Conservation (phyloP, 2,113 vertebrate species). For the Odontesthes bonariensis region DNA sequence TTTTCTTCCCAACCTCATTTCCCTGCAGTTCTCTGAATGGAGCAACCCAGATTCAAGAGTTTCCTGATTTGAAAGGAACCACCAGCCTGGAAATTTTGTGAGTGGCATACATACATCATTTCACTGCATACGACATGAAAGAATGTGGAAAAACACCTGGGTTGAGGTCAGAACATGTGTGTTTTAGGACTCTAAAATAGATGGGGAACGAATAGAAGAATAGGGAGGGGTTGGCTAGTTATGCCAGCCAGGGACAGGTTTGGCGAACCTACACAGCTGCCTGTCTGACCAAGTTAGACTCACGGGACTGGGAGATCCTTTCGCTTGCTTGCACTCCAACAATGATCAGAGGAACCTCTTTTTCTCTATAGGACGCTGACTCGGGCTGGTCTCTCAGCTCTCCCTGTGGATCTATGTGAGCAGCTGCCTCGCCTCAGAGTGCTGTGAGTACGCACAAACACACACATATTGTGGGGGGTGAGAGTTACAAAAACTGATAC, state of each 20-base stretch:
- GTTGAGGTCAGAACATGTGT: background rate
- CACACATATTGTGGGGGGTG: background rate
- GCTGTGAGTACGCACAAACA: conserved; percentile 87
- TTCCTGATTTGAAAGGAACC: conserved; percentile 95
- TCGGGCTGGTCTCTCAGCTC: conserved; percentile 87
- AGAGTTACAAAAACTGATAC: conserved; percentile 52
- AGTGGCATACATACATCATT: conserved; percentile 72
- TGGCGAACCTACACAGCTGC: conserved; percentile 51
- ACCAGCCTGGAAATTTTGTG: conserved; percentile 94
- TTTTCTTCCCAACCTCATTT: conserved; percentile 39
- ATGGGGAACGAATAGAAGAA: conserved; percentile 7
- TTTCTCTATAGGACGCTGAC: conserved; percentile 88
- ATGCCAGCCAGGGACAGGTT: conserved; percentile 59
- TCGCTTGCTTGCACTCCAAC: conserved; percentile 61
- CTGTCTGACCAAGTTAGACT: conserved; percentile 64
- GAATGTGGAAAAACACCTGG: background rate
- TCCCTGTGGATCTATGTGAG: conserved; percentile 91
- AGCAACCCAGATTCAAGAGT: conserved; percentile 89
- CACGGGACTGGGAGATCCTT: conserved; percentile 48
- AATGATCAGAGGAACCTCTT: conserved; percentile 63
- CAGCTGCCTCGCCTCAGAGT: conserved; percentile 91
- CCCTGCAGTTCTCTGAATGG: conserved; percentile 90
- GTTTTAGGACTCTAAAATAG: background rate
- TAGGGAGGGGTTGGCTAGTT: conserved; percentile 39
- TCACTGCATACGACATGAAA: background rate